Percentiles rank a stretch among this genome's conserved stretches.
phyloP scores from a whole-genome alignment of 1,140 invertebrate species.

The Telenomus remus region DNA sequence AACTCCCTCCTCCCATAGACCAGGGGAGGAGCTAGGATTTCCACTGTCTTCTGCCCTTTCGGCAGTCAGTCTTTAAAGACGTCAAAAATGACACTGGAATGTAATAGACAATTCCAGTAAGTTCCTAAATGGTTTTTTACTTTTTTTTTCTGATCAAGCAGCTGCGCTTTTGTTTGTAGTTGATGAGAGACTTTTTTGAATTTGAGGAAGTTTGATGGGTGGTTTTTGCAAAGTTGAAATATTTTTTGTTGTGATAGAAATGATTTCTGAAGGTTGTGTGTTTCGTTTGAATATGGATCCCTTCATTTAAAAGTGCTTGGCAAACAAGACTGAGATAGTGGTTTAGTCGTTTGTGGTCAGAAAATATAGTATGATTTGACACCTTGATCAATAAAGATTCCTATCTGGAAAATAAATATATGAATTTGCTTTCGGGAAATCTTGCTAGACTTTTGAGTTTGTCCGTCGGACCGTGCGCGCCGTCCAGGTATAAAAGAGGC shows the following conservation, averaged over 20 bases:
- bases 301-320: too few species aligned
- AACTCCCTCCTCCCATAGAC: constrained; percentile 11
- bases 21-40: constrained; percentile 47
- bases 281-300: background rate
- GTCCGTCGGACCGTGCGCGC: constrained; percentile 8
- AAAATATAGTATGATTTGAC: constrained; percentile 33
- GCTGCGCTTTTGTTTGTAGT: background rate
- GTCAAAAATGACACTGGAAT: constrained; percentile 11
- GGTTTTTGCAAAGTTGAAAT: too few species aligned
- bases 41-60: constrained; percentile 32
- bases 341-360: constrained; percentile 13
- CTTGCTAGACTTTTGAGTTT: constrained; percentile 22
- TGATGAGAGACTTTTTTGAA: background rate
- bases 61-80: constrained; percentile 9
- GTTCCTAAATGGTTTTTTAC: background rate
- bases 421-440: constrained; percentile 22
- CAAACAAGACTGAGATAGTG: too few species aligned
- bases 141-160: background rate
- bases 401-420: constrained; percentile 8
- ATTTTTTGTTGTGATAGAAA: background rate
- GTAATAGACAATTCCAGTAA: constrained; percentile 6
- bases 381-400: constrained; percentile 46
- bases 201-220: too few species aligned
- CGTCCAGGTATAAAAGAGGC: constrained; percentile 40
- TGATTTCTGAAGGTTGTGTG: background rate